A percentile compares a stretch with the other conserved stretches of the same genome.
phyloP scores from a whole-genome alignment of 92 coral and sea anemone genomes.

The Epizoanthus ramosus region DNA sequence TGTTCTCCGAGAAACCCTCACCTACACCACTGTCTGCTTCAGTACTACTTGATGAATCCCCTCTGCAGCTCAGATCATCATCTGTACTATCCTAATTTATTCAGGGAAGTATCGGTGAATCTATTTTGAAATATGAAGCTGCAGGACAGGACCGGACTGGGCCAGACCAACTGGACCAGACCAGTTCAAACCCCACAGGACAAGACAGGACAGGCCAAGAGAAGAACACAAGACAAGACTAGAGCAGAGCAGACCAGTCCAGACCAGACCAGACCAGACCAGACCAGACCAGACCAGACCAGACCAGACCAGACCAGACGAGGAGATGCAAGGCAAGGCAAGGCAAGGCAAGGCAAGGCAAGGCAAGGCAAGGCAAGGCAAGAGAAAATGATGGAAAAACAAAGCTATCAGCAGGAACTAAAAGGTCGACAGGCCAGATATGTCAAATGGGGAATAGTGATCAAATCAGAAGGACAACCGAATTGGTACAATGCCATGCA shows the following conservation, averaged over 20 bases:
- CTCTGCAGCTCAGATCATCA: slow-evolving; percentile 78
- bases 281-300: not conserved
- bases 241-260: not conserved
- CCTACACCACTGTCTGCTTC: slow-evolving; percentile 99
- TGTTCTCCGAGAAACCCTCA: slow-evolving; percentile 91
- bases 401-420: not conserved
- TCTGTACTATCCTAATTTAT: slow-evolving; percentile 47
- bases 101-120: not conserved
- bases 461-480: no score
- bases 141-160: no score
- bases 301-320: not conserved
- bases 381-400: not conserved
- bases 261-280: no score
- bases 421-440: not conserved
- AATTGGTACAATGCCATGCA: no score
- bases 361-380: no score
- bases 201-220: not conserved
- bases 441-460: not conserved
- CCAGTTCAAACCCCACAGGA: not conserved
- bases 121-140: no score
- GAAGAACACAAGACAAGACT: not conserved
- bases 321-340: no score
- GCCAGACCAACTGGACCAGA: not conserved
- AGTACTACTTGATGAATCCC: slow-evolving; percentile 90
- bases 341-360: no score